phyloP scores from a whole-genome alignment of 92 coral and sea anemone species.

The Umimayanthus chanpuru region DNA sequence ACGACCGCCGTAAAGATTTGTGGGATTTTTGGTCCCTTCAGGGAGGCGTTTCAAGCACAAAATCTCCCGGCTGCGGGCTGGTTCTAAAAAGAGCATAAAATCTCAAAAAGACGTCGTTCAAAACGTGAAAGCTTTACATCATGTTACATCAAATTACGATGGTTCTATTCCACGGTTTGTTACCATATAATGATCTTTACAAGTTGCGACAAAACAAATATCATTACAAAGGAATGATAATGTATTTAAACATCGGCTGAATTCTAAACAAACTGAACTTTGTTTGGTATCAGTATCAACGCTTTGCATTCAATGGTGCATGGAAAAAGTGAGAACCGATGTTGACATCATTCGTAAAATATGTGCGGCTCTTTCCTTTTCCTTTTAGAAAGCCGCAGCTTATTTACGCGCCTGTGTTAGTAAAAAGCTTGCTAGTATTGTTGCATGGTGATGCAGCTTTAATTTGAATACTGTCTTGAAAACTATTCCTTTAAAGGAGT shows the following conservation, averaged over 20 bases:
- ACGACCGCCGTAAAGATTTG: too few species aligned
- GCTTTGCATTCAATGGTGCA: not conserved
- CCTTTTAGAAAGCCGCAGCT: slow-evolving; percentile 43
- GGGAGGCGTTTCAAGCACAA: too few species aligned
- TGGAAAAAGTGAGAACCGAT: not conserved
- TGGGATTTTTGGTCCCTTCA: too few species aligned
- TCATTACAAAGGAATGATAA: not conserved
- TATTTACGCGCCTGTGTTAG: not conserved
- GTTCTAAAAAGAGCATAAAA: too few species aligned
- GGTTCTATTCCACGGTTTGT: not conserved
- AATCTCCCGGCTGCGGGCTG: too few species aligned
- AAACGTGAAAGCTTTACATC: too few species aligned
- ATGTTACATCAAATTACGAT: too few species aligned
- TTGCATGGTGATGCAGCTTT: not conserved
- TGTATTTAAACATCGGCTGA: not conserved
- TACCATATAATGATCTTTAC: not conserved
- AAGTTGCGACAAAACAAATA: not conserved
- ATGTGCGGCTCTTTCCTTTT: not conserved
- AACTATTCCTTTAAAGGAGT: not conserved
- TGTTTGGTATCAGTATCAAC: not conserved
- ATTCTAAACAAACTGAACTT: not conserved
- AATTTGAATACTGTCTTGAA: not conserved
- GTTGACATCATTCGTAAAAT: slow-evolving; percentile 33
- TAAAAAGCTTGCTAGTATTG: not conserved
- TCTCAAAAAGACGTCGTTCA: too few species aligned